A percentile compares a stretch with the other conserved stretches of the same genome.
These are phyloP conservation scores for Clarias batrachus DNA, from an alignment of 2,113 vertebrate species.

Conservation along the genomic window DNA sequence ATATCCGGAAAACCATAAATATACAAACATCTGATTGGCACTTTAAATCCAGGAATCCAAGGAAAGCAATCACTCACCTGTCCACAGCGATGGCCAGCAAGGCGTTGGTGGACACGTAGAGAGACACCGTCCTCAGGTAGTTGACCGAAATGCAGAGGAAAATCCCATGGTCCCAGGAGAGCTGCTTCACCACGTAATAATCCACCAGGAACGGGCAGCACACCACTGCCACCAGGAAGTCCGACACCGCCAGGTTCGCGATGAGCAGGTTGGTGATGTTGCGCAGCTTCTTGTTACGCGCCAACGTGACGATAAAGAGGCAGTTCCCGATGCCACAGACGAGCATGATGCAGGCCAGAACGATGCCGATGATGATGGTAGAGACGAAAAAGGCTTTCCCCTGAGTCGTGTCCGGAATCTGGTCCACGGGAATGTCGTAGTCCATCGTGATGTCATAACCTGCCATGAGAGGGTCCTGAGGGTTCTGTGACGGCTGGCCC, in stretches of 20 bases:
- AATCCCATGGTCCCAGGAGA: constrained; percentile 91
- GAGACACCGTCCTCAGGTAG: constrained; percentile 88
- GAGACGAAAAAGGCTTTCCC: constrained; percentile 87
- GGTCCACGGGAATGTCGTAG: constrained; percentile 82
- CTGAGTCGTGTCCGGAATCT: constrained; percentile 85
- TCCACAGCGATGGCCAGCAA: constrained; percentile 93
- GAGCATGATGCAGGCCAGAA: constrained; percentile 68
- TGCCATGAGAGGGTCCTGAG: constrained; percentile 55
- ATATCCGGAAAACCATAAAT: neutral
- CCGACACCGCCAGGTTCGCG: constrained; percentile 92
- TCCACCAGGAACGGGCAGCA: constrained; percentile 98
- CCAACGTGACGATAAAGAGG: constrained; percentile 81
- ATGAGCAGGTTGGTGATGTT: constrained; percentile 97
- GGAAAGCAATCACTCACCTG: constrained; percentile 74
- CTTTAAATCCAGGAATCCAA: neutral
- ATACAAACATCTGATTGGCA: neutral
- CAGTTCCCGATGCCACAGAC: constrained; percentile 59
- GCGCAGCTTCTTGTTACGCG: constrained; percentile 89
- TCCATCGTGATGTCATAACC: constrained; percentile 68
- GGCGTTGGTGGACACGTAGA: constrained; percentile 94
- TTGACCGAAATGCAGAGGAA: constrained; percentile 88
- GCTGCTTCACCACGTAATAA: constrained; percentile 91
- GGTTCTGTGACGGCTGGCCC: neutral
- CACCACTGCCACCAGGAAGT: constrained; percentile 91
- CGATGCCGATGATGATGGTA: constrained; percentile 84